Evolutionary conservation across 2,797 vertebrate genomes (phyloP).

Genomic region (Poecilia gillii): DNA sequence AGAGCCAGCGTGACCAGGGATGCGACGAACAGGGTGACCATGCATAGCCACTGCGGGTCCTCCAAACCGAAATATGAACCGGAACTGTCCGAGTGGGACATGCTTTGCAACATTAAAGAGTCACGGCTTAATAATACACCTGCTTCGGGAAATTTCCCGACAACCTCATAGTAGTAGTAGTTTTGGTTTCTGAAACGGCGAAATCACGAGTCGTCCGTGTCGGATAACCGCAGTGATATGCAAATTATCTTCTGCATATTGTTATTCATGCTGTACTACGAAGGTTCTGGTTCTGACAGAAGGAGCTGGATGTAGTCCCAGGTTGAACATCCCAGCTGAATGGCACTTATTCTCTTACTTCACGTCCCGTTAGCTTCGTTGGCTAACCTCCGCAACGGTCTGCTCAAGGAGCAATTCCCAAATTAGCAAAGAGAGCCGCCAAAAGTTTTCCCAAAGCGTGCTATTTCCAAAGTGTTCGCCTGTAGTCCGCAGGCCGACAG

Average conservation of each 20-base stretch:
- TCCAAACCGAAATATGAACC: constrained; percentile 69
- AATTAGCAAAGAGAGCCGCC: constrained; percentile 21
- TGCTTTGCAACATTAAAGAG: constrained; percentile 56
- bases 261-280: constrained; percentile 37
- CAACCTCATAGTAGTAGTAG: constrained; percentile 35
- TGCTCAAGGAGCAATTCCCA: constrained; percentile 43
- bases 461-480: constrained; percentile 24
- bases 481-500: not conserved
- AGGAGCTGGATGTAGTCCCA: not conserved
- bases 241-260: constrained; percentile 22
- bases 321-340: constrained; percentile 24
- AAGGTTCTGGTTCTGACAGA: constrained; percentile 8
- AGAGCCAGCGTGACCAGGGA: constrained; percentile 86
- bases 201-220: constrained; percentile 30
- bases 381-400: constrained; percentile 63
- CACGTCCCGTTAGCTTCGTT: constrained; percentile 64
- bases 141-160: constrained; percentile 32
- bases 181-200: not conserved
- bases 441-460: constrained; percentile 47
- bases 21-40: constrained; percentile 89
- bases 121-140: constrained; percentile 42
- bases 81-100: constrained; percentile 77
- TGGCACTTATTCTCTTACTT: constrained; percentile 25
- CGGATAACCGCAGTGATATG: constrained; percentile 16
- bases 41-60: constrained; percentile 86